phyloP scores from a whole-genome alignment of 2,888 invertebrate species.

The Diplolepis rosae region DNA sequence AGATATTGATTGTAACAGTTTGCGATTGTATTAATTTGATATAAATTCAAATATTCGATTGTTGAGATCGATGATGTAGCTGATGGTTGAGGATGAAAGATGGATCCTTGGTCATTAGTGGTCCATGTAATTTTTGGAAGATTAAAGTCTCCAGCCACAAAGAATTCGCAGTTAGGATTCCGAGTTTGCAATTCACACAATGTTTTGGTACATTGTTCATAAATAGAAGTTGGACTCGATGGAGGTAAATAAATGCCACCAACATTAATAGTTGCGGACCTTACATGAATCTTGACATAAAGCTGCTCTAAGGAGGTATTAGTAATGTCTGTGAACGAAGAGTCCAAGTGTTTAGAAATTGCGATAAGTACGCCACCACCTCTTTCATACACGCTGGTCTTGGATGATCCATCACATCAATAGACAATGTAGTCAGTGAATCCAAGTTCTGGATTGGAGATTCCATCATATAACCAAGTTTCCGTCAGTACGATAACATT shows the following conservation, averaged over 20 bases:
- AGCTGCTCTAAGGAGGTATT: background rate
- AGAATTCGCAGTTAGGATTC: background rate
- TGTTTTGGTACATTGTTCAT: too few species aligned
- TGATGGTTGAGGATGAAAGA: background rate
- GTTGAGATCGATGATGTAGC: background rate
- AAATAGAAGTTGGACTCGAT: too few species aligned
- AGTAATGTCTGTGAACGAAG: background rate
- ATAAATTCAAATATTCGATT: background rate
- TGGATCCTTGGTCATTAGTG: too few species aligned
- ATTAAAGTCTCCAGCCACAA: background rate
- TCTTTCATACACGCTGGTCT: background rate
- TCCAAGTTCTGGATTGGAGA: too few species aligned
- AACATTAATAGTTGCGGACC: background rate
- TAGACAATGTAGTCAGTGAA: too few species aligned
- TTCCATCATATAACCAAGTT: too few species aligned
- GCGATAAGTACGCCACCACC: too few species aligned
- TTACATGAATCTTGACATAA: too few species aligned
- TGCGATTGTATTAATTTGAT: background rate
- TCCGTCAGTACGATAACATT: too few species aligned
- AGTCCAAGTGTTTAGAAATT: too few species aligned
- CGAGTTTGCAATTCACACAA: background rate
- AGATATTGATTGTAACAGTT: background rate
- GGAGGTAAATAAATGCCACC: too few species aligned
- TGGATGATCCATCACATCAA: background rate
- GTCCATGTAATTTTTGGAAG: too few species aligned